These are phyloP conservation scores for Dichetophora obliterata DNA, from an alignment of 2,888 invertebrate species.

Conservation along the genomic window DNA sequence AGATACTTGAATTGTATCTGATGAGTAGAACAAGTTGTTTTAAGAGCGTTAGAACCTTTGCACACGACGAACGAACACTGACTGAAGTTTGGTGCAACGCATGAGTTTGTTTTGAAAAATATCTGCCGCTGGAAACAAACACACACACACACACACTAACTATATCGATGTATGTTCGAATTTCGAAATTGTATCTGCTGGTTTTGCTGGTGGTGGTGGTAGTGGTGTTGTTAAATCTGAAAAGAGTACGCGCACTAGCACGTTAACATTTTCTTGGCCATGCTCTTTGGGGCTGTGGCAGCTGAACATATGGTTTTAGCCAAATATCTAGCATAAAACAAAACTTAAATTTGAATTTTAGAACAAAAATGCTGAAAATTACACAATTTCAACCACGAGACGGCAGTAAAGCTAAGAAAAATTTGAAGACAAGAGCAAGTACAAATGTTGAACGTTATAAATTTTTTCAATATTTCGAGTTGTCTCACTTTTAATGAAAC, in stretches of 20 bases:
- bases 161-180: background rate
- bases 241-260: background rate
- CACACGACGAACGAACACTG: constrained; percentile 50
- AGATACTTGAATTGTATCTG: background rate
- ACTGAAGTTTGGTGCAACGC: constrained; percentile 47
- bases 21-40: background rate
- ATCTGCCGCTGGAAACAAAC: constrained; percentile 1
- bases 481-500: too few relatives aligned
- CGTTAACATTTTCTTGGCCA: background rate
- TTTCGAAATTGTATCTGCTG: constrained; percentile 38
- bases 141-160: background rate
- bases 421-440: too few relatives aligned
- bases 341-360: too few relatives aligned
- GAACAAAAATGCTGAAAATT: too few relatives aligned
- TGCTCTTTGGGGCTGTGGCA: constrained; percentile 27
- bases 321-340: too few relatives aligned
- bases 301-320: too few relatives aligned
- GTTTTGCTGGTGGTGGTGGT: background rate
- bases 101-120: constrained; percentile 37
- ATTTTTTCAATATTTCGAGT: too few relatives aligned
- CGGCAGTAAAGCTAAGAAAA: too few relatives aligned
- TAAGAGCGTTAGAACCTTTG: constrained; percentile 42
- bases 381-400: too few relatives aligned
- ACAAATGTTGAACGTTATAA: too few relatives aligned
- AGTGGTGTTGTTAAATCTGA: background rate